These are phyloP conservation scores for Electrona antarctica DNA, from an alignment of 2,113 vertebrate genomes.

Conservation along the genomic window DNA sequence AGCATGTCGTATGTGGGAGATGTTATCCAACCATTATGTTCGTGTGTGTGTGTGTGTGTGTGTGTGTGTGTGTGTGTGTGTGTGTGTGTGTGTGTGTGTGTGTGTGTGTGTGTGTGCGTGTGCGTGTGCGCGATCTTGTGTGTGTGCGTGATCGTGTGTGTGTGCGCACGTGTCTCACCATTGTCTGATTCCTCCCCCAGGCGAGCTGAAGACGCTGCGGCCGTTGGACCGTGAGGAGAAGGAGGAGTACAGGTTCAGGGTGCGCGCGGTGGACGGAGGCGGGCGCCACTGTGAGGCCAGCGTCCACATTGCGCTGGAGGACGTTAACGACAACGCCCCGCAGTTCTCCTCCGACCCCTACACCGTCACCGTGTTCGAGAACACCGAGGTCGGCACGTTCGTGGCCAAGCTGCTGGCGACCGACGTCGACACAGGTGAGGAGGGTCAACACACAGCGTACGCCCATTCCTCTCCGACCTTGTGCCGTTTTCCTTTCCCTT, in stretches of 20 bases:
- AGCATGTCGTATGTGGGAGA: not conserved
- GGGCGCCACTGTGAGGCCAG: conserved; percentile 88
- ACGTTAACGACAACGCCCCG: conserved; percentile 92
- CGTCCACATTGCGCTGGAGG: conserved; percentile 86
- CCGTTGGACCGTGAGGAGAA: conserved; percentile 88
- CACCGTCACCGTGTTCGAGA: conserved; percentile 92
- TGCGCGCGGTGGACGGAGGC: conserved; percentile 90
- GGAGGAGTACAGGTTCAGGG: conserved; percentile 81
- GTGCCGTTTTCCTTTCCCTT: too few relatives aligned
- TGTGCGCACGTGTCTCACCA: not conserved
- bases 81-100: not conserved
- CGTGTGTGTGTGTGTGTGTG: conserved; percentile 4
- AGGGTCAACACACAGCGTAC: not conserved
- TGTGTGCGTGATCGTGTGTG: not conserved
- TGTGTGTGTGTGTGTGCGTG: not conserved
- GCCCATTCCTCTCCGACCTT: too few relatives aligned
- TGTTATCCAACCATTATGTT: not conserved
- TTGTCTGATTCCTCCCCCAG: conserved; percentile 65
- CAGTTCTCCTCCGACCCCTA: conserved; percentile 88
- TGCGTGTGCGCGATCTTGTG: not conserved
- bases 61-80: not conserved
- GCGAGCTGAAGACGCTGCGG: conserved; percentile 89
- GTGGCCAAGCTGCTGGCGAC: conserved; percentile 90
- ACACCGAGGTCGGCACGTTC: conserved; percentile 88
- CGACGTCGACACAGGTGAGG: conserved; percentile 87